Percentiles rank a stretch among this genome's conserved stretches.
Conservation (phyloP, 1,140 invertebrate genomes). For the Drosophila mauritiana region DNA sequence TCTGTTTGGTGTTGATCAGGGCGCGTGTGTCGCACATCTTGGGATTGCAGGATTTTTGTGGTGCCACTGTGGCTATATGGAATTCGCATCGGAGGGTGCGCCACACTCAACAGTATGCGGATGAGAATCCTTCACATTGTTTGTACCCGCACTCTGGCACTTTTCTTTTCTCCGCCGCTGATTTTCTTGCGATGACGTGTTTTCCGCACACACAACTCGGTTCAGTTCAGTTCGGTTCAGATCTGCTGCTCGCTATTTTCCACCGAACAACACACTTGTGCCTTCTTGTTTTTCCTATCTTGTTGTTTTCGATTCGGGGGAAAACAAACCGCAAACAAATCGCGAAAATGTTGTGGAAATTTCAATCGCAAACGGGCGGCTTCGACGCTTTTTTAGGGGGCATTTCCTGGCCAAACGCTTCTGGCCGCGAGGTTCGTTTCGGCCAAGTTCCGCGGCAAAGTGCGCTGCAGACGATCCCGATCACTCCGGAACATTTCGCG, state of each 20-base stretch:
- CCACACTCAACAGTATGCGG: constrained; percentile 1
- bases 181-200: constrained; percentile 63
- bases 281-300: neutral
- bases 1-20: constrained; percentile 70
- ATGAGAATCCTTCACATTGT: constrained; percentile 51
- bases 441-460: constrained; percentile 35
- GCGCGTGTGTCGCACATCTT: constrained; percentile 80
- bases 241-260: constrained; percentile 32
- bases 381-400: neutral
- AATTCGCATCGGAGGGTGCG: constrained; percentile 11
- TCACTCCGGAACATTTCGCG: constrained; percentile 66
- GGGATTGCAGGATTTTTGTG: neutral
- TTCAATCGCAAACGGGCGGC: constrained; percentile 5
- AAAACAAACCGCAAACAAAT: constrained; percentile 42
- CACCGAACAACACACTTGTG: constrained; percentile 10
- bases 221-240: constrained; percentile 22
- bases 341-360: constrained; percentile 18
- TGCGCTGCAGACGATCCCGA: constrained; percentile 14
- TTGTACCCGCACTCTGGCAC: neutral
- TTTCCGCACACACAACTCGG: constrained; percentile 39
- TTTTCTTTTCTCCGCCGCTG: constrained; percentile 32
- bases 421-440: constrained; percentile 5
- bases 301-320: neutral
- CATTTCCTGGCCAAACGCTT: constrained; percentile 5
- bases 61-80: constrained; percentile 9